phyloP scores from a whole-genome alignment of 2,888 invertebrate genomes.

The Halictus ligatus region DNA sequence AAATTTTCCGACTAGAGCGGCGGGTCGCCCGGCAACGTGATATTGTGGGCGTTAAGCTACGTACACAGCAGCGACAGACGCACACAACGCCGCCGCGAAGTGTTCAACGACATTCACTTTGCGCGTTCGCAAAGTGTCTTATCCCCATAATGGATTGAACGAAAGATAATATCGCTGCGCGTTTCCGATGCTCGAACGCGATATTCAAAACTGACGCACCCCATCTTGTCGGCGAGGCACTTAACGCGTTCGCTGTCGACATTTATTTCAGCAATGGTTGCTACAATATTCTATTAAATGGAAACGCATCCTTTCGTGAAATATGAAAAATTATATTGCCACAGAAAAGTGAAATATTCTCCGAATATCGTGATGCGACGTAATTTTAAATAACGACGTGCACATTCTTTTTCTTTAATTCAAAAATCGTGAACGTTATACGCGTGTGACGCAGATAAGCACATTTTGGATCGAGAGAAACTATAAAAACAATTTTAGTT shows the following conservation, averaged over 20 bases:
- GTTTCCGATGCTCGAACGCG: not conserved
- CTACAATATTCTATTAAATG: not conserved
- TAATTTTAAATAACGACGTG: no score
- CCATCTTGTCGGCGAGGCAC: conserved; percentile 7
- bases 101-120: conserved; percentile 50
- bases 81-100: conserved; percentile 51
- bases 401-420: no score
- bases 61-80: conserved; percentile 61
- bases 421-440: no score
- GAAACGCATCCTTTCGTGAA: not conserved
- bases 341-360: no score
- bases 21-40: conserved; percentile 73
- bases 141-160: conserved; percentile 14
- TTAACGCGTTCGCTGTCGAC: conserved; percentile 2
- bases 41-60: conserved; percentile 73
- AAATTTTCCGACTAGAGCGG: conserved; percentile 73
- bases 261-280: not conserved
- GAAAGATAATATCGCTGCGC: conserved; percentile 42
- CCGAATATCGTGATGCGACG: no score
- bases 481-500: not conserved
- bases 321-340: not conserved
- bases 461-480: no score
- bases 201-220: not conserved
- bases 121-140: conserved; percentile 45
- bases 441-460: no score